These are phyloP conservation scores for Apis mellifera DNA, from an alignment of 1,140 invertebrate genomes.

Conservation along the genomic window Amel_HAv3.1 CM009938.2:5688001-5688500, in stretches of 20 bases:
- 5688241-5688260: constrained; percentile 59
- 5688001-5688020: too few species aligned
- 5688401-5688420: constrained; percentile 7
- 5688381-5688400: constrained; percentile 35
- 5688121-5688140: not conserved
- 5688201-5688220: not conserved
- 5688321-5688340: constrained; percentile 55
- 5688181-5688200: too few species aligned
- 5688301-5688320: constrained; percentile 23
- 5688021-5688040: too few species aligned
- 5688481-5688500: not conserved
- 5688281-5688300: constrained; percentile 53
- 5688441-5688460: constrained; percentile 21
- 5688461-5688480: constrained; percentile 38
- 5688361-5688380: constrained; percentile 8
- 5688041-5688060: not conserved
- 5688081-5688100: too few species aligned
- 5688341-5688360: constrained; percentile 20
- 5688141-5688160: too few species aligned
- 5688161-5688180: too few species aligned
- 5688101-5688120: too few species aligned
- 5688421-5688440: constrained; percentile 37
- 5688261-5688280: constrained; percentile 63
- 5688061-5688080: not conserved
- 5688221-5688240: constrained; percentile 49